Base-by-base conservation (phyloP, 2,797 vertebrate species). In the Pitangus sulphuratus region DNA sequence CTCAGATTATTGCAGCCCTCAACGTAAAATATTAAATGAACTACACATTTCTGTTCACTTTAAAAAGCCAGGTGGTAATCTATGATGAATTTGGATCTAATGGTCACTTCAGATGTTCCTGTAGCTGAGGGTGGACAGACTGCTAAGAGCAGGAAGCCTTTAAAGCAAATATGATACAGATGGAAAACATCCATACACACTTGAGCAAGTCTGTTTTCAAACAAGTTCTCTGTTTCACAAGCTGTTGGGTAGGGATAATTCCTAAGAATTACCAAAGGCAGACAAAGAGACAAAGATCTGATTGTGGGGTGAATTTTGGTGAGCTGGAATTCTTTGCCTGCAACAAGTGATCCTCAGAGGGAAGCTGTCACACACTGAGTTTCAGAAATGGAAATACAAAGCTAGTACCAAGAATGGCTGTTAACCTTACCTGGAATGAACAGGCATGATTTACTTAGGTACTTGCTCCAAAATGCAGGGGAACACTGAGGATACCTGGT, bases 171-270 rank as follows among this genome's bases (percentile, higher is more conserved):
- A 31, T 5, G 5, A 22, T 37, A 39, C 35, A 6, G 8, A 9
- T 48, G 12, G 47, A 61, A 76, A 53, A 47, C 5, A 45, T 8
- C 18, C 0, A 0, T 45, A 19, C 4, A 12, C 9, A 15, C 56
- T 69, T 69, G 12, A 83, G 12, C 19, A 76, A 30, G 15, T 65
- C n/a, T 35, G 8, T 68, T 66, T 50, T 85, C 31, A 68, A 31
- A 24, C 5, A 37, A 72, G 35, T 51, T 61, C 47, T 71, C 16
- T 68, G 15, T 48, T 90, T 85, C 21, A 39, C 19, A 62, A 33
- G 26, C 37, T 84, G 13, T 56, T 65, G 17, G 15, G 14, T 28
- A 50, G 57, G 11, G 11, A 21, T 35, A n/a, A 10, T 57, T 75
- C 18, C 28, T 48, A 47, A 56, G 30, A 82, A 51, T 71, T 39